These are phyloP conservation scores for Gambelia wislizenii DNA, from an alignment of 2,797 vertebrate species.

Conservation along the genomic window DNA sequence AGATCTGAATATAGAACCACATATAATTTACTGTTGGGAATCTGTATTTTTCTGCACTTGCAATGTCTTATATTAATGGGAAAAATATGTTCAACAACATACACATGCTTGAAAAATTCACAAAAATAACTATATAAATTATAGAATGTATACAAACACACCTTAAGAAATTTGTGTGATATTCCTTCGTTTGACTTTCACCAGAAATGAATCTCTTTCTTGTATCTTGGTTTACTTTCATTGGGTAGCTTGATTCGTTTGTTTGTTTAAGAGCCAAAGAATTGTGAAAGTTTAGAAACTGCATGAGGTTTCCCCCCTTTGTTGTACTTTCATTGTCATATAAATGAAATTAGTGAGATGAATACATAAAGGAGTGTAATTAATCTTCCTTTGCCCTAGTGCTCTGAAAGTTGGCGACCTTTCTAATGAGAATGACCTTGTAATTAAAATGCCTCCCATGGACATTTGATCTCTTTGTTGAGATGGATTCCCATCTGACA, in stretches of 20 bases:
- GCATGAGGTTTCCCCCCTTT: slow-evolving; percentile 2
- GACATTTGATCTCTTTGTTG: slow-evolving; percentile 26
- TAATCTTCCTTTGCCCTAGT: slow-evolving; percentile 21
- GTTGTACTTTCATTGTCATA: slow-evolving; percentile 38
- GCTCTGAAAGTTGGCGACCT: neutral
- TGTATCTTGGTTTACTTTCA: slow-evolving; percentile 26
- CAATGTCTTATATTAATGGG: neutral
- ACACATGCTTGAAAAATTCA: neutral
- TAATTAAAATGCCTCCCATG: slow-evolving; percentile 36
- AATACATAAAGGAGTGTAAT: slow-evolving; percentile 48
- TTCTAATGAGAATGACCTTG: slow-evolving; percentile 54
- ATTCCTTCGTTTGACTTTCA: neutral
- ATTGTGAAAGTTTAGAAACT: slow-evolving; percentile 37
- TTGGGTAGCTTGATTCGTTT: slow-evolving; percentile 60
- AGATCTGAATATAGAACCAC: neutral
- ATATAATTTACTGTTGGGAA: neutral
- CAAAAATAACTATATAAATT: no score
- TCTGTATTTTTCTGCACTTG: neutral
- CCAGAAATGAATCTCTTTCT: slow-evolving; percentile 39
- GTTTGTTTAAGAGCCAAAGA: slow-evolving; percentile 49
- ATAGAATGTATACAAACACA: no score
- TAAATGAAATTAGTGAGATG: slow-evolving; percentile 47
- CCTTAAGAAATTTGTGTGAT: slow-evolving; percentile 1
- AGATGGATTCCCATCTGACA: slow-evolving; percentile 15
- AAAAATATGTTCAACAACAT: neutral